Percentiles rank a stretch among this genome's conserved stretches.
Evolutionary conservation across 2,888 invertebrate species (phyloP).

Genomic region (Erebia aethiops): DNA sequence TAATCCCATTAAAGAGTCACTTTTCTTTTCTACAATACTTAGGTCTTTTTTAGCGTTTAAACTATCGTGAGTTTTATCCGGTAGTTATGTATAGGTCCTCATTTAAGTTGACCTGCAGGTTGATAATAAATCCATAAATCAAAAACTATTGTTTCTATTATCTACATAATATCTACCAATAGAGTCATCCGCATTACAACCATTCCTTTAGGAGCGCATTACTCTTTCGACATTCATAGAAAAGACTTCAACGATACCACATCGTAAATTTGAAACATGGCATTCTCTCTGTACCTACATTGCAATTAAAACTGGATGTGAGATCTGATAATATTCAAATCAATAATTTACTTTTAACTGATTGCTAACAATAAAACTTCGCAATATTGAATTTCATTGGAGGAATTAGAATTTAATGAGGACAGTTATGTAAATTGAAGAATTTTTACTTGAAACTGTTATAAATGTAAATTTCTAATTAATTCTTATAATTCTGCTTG

Average conservation of each 20-base stretch:
- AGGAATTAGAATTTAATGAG: no score
- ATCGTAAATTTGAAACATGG: not conserved
- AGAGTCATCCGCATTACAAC: not conserved
- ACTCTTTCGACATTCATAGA: conserved; percentile 25
- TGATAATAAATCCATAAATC: conserved; percentile 4
- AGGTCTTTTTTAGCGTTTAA: no score
- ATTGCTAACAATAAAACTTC: not conserved
- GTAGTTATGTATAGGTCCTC: not conserved
- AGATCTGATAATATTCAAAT: conserved; percentile 1
- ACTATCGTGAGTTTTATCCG: no score
- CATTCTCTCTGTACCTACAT: not conserved
- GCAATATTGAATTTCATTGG: no score
- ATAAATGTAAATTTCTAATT: no score
- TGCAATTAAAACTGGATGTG: conserved; percentile 1
- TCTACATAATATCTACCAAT: not conserved
- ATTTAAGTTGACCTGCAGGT: not conserved
- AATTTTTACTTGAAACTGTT: no score
- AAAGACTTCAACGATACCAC: conserved; percentile 36
- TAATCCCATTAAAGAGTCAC: not conserved
- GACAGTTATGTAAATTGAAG: no score
- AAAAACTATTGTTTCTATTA: not conserved
- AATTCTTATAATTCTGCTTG: no score
- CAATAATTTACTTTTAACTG: not conserved
- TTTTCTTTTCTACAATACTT: no score
- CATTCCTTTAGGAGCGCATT: conserved; percentile 11